Evolutionary conservation across 2,113 vertebrate species (phyloP), one percentile per base, ranked within the genome.

Genomic region (Rhegmatorhina hoffmannsi): DNA sequence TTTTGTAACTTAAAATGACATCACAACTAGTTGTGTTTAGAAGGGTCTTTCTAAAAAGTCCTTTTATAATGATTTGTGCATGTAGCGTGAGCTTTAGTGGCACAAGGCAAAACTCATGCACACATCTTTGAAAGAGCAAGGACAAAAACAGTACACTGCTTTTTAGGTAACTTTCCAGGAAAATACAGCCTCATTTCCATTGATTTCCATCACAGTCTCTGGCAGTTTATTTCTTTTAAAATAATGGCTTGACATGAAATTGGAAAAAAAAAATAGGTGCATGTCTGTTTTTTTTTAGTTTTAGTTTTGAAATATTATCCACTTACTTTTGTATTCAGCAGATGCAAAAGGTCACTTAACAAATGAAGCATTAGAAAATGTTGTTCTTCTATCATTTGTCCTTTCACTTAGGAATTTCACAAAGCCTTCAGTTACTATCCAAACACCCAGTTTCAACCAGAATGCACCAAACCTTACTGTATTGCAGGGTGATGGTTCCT

Each of bases 111-210:
- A 72, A 44, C 19, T 26, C 29, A 29, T 52, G 47, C n/a, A 72
- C 21, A 38, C 7, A 13, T 40, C 52, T 72, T 78, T 82, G 25
- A 20, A 79, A 87, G 2, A 40, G 11, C 34, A 94, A 78, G 21
- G 34, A 76, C 64, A 78, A 34, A 91, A 87, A 47, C 26, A 56
- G 23, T 13, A n/a, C 31, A 36, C 5, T 82, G 25, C 26, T 76
- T 86, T 90, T 89, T 69, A 78, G 58, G 40, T 72, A 84, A 47
- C 47, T 67, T 80, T 85, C 67, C 26, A 86, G 67, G 46, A 74
- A 87, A 36, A 16, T 43, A 68, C 26, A 67, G 12, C 28, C 3
- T 28, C 15, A 68, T 83, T 85, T 73, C 58, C 53, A 80, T 62
- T 81, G 14, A 84, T 33, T 90, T 77, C 20, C 43, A 58, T 38